Base-by-base conservation (phyloP, 1,140 invertebrate genomes). In the Drosophila kikkawai region DNA sequence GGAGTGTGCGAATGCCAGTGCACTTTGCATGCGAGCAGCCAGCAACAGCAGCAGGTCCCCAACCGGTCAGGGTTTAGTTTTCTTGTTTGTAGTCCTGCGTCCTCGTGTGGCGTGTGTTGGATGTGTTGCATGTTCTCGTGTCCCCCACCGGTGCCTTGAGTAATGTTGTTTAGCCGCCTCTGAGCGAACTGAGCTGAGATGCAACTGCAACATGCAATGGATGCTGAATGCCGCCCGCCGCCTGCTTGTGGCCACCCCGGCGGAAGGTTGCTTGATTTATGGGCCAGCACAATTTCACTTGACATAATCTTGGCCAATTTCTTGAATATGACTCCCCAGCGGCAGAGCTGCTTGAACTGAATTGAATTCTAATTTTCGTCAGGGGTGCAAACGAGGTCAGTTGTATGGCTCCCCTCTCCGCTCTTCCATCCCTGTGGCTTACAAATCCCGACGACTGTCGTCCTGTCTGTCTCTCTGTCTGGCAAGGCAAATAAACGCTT, bases 401-500 rank as follows among this genome's bases (percentile, higher is more conserved):
- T 56, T 70, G 60, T 67, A 22, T 29, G 19, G n/a, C 19, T n/a
- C 8, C 13, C 12, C 19, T 1, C 12, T 17, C 15, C 39, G 37
- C 45, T 55, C 7, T 37, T 8, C 17, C 7, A 2, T 15, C 32
- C 6, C 7, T 11, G 32, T 36, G 51, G 53, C 19, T 47, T 36
- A 42, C 26, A 17, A 19, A 36, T 1, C 50, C 26, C 51, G 36
- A 19, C 51, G 36, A 19, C 32, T 63, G 32, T 63, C 19, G 26
- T 60, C 22, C 37, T 26, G 26, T 19, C 36, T 60, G 39, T 56
- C 57, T 64, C 11, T 53, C 58, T 42, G 48, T 58, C 68, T 82
- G 68, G 34, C 47, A 50, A 68, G 71, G 79, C 86, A 90, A 90
- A 90, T 91, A 90, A 88, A 90, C 86, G 85, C 82, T 90, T 90